A percentile compares a stretch with the other conserved stretches of the same genome.
Evolutionary conservation across 2,113 vertebrate species (phyloP).

Genomic region (Bos indicus): DNA sequence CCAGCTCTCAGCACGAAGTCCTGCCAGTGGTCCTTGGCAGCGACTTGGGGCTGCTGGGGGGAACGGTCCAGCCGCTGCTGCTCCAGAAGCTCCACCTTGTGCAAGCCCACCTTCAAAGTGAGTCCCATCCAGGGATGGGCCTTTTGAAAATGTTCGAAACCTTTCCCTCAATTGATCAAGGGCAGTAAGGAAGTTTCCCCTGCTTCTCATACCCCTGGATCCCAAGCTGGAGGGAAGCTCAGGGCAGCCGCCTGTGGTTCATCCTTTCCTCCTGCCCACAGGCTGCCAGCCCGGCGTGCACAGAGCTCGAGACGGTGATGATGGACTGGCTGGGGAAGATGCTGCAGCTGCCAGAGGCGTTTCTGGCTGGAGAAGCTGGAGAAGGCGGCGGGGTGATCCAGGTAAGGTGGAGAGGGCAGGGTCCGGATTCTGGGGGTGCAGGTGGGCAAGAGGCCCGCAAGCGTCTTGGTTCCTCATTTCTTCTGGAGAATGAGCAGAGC

Average conservation of each 20-base stretch:
- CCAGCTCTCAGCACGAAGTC: not conserved
- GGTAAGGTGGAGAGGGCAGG: slow-evolving; percentile 73
- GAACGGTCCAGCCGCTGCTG: fast-evolving
- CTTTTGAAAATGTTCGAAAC: not conserved
- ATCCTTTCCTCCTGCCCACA: slow-evolving; percentile 61
- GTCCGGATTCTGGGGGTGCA: fast-evolving
- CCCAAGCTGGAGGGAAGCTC: not conserved
- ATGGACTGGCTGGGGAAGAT: slow-evolving; percentile 97
- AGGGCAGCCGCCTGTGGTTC: not conserved
- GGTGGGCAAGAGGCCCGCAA: fast-evolving
- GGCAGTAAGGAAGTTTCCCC: too few relatives aligned
- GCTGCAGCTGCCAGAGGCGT: slow-evolving; percentile 90
- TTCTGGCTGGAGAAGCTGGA: slow-evolving; percentile 86
- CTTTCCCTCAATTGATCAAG: not conserved
- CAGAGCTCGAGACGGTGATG: slow-evolving; percentile 96
- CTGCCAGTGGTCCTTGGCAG: fast-evolving
- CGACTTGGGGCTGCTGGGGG: fast-evolving
- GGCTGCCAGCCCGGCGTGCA: slow-evolving; percentile 96
- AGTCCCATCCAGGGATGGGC: too few relatives aligned
- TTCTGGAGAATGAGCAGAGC: too few relatives aligned
- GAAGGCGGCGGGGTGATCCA: slow-evolving; percentile 96
- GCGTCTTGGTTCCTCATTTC: not conserved
- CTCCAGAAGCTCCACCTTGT: fast-evolving
- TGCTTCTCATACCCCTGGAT: fast-evolving
- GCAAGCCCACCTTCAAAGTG: fast-evolving